Percentiles rank a stretch among this genome's conserved stretches.
These are phyloP conservation scores for Phrynocephalus versicolor DNA, from an alignment of 2,113 vertebrate species.

Conservation along the genomic window DNA sequence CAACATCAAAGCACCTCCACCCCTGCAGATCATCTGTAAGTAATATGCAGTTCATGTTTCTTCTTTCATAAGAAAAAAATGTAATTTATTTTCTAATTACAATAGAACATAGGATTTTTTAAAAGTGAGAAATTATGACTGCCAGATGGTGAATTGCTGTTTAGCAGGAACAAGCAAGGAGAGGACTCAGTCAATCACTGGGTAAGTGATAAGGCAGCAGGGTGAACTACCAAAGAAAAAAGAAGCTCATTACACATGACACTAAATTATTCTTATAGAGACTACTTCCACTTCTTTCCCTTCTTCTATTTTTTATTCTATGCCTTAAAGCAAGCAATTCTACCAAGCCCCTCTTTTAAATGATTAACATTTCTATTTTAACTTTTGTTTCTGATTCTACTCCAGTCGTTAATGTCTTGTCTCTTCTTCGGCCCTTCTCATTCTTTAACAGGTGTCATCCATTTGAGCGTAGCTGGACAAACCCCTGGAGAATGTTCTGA, in stretches of 20 bases:
- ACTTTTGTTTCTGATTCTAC: conserved; percentile 68
- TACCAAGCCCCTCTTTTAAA: conserved; percentile 61
- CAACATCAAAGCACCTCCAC: conserved; percentile 26
- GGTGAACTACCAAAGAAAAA: conserved; percentile 67
- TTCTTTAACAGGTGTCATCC: conserved; percentile 40
- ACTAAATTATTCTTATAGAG: conserved; percentile 71
- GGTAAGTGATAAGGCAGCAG: conserved; percentile 73
- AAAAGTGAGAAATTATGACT: conserved; percentile 65
- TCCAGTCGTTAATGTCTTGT: conserved; percentile 65
- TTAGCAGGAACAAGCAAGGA: conserved; percentile 59
- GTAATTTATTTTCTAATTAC: conserved; percentile 83
- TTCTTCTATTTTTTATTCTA: conserved; percentile 65
- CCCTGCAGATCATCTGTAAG: conserved; percentile 59
- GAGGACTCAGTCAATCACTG: conserved; percentile 67
- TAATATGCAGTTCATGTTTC: conserved; percentile 67
- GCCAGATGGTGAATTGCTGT: conserved; percentile 66
- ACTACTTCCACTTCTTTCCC: conserved; percentile 58
- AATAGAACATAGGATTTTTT: conserved; percentile 62
- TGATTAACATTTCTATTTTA: conserved; percentile 74
- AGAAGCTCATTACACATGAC: conserved; percentile 65
- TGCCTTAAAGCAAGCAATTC: conserved; percentile 60
- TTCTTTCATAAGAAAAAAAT: conserved; percentile 48
- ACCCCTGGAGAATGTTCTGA: not conserved
- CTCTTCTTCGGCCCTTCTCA: conserved; percentile 51
- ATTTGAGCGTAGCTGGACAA: fast-evolving